Base-by-base conservation (phyloP, 2,888 invertebrate species). In the Dinocampus coccinellae region DNA sequence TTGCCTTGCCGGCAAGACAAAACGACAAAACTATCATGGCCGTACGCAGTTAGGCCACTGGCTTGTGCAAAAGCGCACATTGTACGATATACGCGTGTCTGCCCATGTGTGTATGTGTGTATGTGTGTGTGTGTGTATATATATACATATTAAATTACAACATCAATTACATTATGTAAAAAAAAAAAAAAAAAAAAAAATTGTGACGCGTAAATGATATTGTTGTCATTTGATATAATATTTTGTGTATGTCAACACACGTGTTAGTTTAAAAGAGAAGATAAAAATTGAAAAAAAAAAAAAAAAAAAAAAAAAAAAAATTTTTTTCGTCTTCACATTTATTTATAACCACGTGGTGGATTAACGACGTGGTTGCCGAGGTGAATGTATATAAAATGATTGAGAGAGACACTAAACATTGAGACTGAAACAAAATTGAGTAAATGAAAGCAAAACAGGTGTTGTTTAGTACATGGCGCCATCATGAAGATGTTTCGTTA, bases 31-130 rank as follows among this genome's bases (percentile, higher is more conserved):
- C 76, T 73, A 75, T 77, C 73, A 73, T 75, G 77, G 22, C 70
- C 73, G 63, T 73, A 76, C 3, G 72, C 82, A 83, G 83, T 83
- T 79, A 76, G 77, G 74, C 78, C 77, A 78, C 75, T 74, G 83
- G 83, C 79, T 81, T 78, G 79, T 75, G 72, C 62, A 73, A 70
- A 76, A 68, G 74, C 78, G 80, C 77, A 76, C 75, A 60, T 24
- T 57, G 47, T 9, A 16, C 34, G 33, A 20, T 47, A n/a, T 9
- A 16, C 9, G 7, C n/a, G 47, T 47, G n/a, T n/a, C n/a, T n/a
- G n/a, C n/a, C n/a, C n/a, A n/a, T n/a, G n/a, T n/a, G n/a, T n/a
- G n/a, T n/a, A n/a, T n/a, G n/a, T n/a, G n/a, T n/a, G n/a, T n/a
- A n/a, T n/a, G n/a, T n/a, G n/a, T n/a, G n/a, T n/a, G n/a, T n/a